Percentiles rank a stretch among this genome's conserved stretches.
phyloP scores from a whole-genome alignment of 37 sponge, comb jelly and placozoan genomes.

The Lycopodina hypogea region DNA sequence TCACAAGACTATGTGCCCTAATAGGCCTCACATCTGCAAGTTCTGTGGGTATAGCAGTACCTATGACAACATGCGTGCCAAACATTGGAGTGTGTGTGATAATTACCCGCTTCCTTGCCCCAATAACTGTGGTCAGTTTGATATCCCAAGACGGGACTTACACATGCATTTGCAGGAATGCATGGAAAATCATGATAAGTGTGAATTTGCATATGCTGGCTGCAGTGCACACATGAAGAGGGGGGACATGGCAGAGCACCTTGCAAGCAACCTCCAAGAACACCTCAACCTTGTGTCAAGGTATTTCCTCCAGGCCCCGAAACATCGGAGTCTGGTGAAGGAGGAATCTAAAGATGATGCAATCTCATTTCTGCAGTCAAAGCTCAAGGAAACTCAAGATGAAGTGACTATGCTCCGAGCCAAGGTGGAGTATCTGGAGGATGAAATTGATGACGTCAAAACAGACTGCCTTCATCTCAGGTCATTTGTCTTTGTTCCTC shows the following conservation, averaged over 20 bases:
- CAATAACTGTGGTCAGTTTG: slow-evolving; percentile 25
- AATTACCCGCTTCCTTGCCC: slow-evolving; percentile 40
- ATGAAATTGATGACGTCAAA: slow-evolving; percentile 19
- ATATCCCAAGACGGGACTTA: slow-evolving; percentile 7
- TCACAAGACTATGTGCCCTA: slow-evolving; percentile 29
- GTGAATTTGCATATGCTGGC: slow-evolving; percentile 46
- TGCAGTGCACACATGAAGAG: slow-evolving; percentile 9
- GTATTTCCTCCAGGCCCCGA: neutral
- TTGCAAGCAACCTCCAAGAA: neutral
- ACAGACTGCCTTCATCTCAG: neutral
- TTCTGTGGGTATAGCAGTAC: slow-evolving; percentile 21
- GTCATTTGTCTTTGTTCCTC: slow-evolving; percentile 15
- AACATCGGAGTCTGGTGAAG: neutral
- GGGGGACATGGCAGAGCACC: neutral
- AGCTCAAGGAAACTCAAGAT: slow-evolving; percentile 8
- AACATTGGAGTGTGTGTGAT: slow-evolving; percentile 29
- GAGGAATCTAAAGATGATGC: neutral
- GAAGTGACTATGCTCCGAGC: slow-evolving; percentile 3
- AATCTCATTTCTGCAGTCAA: neutral
- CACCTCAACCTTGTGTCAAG: slow-evolving; percentile 21
- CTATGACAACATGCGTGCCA: slow-evolving; percentile 23
- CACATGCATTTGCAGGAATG: slow-evolving; percentile 11
- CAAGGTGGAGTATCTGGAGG: slow-evolving; percentile 1
- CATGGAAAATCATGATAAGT: neutral
- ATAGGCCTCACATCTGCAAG: slow-evolving; percentile 22